Evolutionary conservation across 2,797 vertebrate species (phyloP).

Genomic region (Smutsia gigantea): DNA sequence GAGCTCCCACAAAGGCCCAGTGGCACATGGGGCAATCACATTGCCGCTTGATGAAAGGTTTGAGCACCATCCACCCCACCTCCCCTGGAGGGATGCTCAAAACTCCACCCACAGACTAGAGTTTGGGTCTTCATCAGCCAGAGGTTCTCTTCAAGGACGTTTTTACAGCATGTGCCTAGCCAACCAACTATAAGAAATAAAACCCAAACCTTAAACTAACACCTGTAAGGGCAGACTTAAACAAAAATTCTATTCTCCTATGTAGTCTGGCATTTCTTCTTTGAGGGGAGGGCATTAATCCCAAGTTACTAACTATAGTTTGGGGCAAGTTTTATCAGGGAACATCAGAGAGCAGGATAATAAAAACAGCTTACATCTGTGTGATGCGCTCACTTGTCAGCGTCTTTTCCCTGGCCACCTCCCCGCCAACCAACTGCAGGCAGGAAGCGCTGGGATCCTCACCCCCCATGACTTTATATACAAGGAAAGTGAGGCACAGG

Average conservation of each 20-base stretch:
- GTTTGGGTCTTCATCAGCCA: constrained; percentile 5
- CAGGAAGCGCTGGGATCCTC: background rate
- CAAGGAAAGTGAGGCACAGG: background rate
- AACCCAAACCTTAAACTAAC: constrained; percentile 52
- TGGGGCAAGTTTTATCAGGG: background rate
- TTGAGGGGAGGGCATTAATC: background rate
- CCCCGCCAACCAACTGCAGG: background rate
- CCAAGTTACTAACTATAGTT: rapidly evolving
- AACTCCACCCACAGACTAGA: background rate
- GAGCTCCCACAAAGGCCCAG: background rate
- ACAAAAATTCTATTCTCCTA: background rate
- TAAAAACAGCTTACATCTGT: background rate
- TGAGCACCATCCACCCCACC: too few relatives aligned
- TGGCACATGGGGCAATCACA: background rate
- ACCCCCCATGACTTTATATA: background rate
- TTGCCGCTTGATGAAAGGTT: background rate
- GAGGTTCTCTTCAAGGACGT: constrained; percentile 70
- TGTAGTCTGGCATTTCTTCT: background rate
- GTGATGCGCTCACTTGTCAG: background rate
- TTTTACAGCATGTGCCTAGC: background rate
- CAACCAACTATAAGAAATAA: constrained; percentile 9
- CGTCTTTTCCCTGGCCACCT: background rate
- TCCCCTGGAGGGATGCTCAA: background rate
- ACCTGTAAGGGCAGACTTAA: background rate
- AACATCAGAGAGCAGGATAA: background rate